These are phyloP conservation scores for Morelia viridis DNA, from an alignment of 2,797 vertebrate species.

Conservation along the genomic window DNA sequence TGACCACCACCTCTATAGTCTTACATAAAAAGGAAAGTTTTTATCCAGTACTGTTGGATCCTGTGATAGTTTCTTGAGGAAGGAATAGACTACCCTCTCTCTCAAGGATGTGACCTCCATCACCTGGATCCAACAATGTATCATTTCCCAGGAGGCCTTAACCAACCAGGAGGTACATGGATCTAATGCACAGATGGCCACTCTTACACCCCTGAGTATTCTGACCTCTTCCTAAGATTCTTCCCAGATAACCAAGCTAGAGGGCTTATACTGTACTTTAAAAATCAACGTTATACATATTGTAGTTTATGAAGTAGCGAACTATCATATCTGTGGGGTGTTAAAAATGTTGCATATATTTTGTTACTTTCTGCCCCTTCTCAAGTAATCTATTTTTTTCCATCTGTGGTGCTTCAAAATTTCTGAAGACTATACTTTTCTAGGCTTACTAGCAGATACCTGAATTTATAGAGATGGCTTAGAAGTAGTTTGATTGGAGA, in stretches of 20 bases:
- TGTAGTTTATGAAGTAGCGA: background rate
- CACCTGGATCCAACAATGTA: background rate
- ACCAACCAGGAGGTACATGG: background rate
- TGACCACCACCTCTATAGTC: background rate
- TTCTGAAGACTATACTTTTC: background rate
- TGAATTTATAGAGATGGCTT: background rate
- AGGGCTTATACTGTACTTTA: background rate
- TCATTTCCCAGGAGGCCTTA: background rate
- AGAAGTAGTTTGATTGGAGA: background rate
- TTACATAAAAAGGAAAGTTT: background rate
- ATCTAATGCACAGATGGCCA: background rate
- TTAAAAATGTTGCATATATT: background rate
- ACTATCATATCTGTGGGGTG: background rate
- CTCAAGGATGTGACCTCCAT: background rate
- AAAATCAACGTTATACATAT: background rate
- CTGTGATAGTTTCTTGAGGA: background rate
- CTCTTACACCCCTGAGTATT: background rate
- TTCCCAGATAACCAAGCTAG: background rate
- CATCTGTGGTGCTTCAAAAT: background rate
- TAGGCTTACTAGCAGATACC: background rate
- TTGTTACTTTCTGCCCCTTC: background rate
- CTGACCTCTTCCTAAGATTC: background rate
- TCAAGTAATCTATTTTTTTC: background rate
- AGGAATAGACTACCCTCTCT: background rate
- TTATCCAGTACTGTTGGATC: background rate